phyloP scores from a whole-genome alignment of 2,113 vertebrate species.

The Laticauda colubrina region DNA sequence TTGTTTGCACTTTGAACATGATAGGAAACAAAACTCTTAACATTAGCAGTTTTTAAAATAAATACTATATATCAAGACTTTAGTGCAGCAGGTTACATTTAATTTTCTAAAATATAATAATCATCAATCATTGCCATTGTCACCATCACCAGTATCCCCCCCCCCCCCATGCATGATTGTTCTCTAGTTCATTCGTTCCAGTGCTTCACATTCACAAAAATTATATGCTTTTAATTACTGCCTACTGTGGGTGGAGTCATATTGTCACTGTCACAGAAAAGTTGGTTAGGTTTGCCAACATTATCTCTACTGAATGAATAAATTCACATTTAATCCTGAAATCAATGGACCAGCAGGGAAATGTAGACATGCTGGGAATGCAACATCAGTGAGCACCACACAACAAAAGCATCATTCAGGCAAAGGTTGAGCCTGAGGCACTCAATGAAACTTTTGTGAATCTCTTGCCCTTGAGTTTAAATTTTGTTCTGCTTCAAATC shows the following conservation, averaged over 20 bases:
- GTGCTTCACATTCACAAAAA: neutral
- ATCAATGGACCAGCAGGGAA: constrained; percentile 49
- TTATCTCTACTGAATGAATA: constrained; percentile 52
- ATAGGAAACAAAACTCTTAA: neutral
- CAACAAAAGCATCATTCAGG: constrained; percentile 40
- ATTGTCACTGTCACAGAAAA: constrained; percentile 27
- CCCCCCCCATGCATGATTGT: constrained; percentile 8
- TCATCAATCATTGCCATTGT: neutral
- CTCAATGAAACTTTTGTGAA: constrained; percentile 47
- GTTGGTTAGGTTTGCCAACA: constrained; percentile 25
- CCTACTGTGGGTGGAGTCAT: constrained; percentile 37
- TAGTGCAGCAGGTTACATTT: neutral
- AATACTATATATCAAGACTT: neutral
- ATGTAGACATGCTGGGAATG: constrained; percentile 40
- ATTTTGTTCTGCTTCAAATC: constrained; percentile 47
- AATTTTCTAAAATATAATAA: neutral
- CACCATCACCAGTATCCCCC: neutral
- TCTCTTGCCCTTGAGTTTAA: constrained; percentile 54
- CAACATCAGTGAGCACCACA: constrained; percentile 41
- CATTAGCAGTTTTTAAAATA: constrained; percentile 7
- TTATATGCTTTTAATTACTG: constrained; percentile 30
- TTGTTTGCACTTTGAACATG: constrained; percentile 14
- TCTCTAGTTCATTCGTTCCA: constrained; percentile 27
- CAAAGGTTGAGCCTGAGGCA: constrained; percentile 45
- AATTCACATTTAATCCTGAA: constrained; percentile 51